phyloP scores from a whole-genome alignment of 2,797 vertebrate species.

The Hemibagrus guttatus region DNA sequence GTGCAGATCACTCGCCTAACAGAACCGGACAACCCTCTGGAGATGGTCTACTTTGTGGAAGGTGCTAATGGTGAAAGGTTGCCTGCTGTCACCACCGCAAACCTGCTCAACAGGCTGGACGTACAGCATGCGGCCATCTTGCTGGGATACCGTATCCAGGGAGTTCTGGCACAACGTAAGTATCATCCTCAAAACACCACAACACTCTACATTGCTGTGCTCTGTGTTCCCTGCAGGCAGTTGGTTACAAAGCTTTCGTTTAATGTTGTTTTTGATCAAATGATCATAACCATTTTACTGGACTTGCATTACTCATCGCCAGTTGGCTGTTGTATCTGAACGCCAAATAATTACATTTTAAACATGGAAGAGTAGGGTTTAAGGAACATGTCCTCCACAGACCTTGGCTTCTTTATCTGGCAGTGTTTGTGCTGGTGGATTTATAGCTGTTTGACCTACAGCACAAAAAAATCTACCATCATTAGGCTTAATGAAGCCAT shows the following conservation, averaged over 20 bases:
- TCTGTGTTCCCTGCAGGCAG: constrained; percentile 8
- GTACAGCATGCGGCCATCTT: constrained; percentile 94
- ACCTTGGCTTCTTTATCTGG: constrained; percentile 37
- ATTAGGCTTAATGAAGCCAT: constrained; percentile 41
- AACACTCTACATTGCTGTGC: not conserved
- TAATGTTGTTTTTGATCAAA: constrained; percentile 25
- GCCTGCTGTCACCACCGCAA: constrained; percentile 81
- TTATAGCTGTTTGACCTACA: constrained; percentile 45
- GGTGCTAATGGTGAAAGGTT: constrained; percentile 84
- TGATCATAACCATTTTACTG: constrained; percentile 23
- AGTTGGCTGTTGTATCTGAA: constrained; percentile 28
- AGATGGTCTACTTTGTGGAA: constrained; percentile 95
- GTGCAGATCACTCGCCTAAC: constrained; percentile 82
- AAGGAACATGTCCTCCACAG: constrained; percentile 28
- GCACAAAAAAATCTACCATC: constrained; percentile 21
- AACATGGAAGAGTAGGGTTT: constrained; percentile 41
- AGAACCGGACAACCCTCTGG: constrained; percentile 84
- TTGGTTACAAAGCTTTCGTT: not conserved
- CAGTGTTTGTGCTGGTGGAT: constrained; percentile 17
- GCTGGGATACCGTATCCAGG: constrained; percentile 94
- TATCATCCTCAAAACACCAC: constrained; percentile 38
- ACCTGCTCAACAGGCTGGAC: constrained; percentile 88
- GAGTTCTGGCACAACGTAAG: constrained; percentile 92
- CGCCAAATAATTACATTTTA: constrained; percentile 33
- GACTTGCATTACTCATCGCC: not conserved